Conservation (phyloP, 2,113 vertebrate genomes). For the Perca schrenkii region DNA sequence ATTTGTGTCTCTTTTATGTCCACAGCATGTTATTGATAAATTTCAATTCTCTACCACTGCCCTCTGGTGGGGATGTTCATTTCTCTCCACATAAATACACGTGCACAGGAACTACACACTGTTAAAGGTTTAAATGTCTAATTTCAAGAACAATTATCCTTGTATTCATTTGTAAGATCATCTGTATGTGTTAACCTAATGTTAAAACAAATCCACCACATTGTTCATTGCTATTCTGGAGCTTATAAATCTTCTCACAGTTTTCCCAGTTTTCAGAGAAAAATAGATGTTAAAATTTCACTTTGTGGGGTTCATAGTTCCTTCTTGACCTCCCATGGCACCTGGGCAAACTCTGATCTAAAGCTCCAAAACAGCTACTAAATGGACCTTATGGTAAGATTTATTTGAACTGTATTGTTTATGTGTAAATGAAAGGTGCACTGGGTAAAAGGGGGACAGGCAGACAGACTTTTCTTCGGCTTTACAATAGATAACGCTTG, state of each 20-base stretch:
- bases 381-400: not conserved
- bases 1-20: not conserved
- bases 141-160: not conserved
- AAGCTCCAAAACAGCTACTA: not conserved
- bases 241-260: not conserved
- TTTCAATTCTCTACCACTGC: constrained; percentile 14
- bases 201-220: not conserved
- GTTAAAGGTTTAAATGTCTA: not conserved
- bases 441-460: not conserved
- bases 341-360: not conserved
- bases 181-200: not conserved
- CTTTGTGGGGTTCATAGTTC: not conserved
- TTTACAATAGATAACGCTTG: constrained; percentile 52
- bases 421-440: no score
- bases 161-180: not conserved
- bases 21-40: not conserved
- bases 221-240: not conserved
- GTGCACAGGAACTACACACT: not conserved
- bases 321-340: not conserved
- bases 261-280: not conserved
- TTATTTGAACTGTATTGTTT: not conserved
- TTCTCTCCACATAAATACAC: not conserved
- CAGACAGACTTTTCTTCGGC: not conserved
- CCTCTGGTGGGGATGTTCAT: constrained; percentile 36
- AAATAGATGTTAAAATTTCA: not conserved